A percentile compares a stretch with the other conserved stretches of the same genome.
These are phyloP conservation scores for Hemibagrus guttatus DNA, from an alignment of 2,797 vertebrate genomes.

Conservation along the genomic window DNA sequence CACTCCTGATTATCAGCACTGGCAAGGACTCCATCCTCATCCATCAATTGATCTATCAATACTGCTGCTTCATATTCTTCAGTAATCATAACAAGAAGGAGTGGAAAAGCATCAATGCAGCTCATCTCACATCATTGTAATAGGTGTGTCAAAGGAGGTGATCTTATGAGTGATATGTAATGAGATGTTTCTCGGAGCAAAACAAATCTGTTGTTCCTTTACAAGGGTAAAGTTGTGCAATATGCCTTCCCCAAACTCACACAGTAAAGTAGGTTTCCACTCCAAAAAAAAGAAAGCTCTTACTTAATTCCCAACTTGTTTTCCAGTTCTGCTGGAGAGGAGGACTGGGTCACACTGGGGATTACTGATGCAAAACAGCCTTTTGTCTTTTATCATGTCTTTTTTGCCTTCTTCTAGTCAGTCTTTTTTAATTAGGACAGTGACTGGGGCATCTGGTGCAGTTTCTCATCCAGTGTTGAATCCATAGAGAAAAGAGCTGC, in stretches of 20 bases:
- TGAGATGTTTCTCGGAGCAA: conserved; percentile 9
- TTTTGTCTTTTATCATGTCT: conserved; percentile 30
- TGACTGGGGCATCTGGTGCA: conserved; percentile 25
- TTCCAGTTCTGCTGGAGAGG: conserved; percentile 13
- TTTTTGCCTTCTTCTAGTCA: conserved; percentile 32
- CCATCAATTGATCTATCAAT: conserved; percentile 20
- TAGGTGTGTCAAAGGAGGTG: background rate
- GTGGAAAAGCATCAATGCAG: background rate
- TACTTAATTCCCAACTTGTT: conserved; percentile 6
- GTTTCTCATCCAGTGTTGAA: conserved; percentile 38
- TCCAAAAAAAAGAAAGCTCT: conserved; percentile 7
- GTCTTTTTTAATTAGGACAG: conserved; percentile 53
- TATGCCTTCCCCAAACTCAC: conserved; percentile 12
- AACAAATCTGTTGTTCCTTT: conserved; percentile 1
- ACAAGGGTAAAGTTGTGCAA: conserved; percentile 26
- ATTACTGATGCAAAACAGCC: conserved; percentile 47
- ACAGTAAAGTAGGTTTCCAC: conserved; percentile 39
- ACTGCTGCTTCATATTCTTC: background rate
- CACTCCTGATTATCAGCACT: conserved; percentile 47
- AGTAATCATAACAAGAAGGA: background rate
- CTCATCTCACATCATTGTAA: background rate
- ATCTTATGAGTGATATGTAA: conserved; percentile 3
- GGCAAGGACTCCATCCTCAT: conserved; percentile 29
- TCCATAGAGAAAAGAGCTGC: conserved; percentile 40
- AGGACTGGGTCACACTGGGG: conserved; percentile 45